These are phyloP conservation scores for Leptogaster cylindrica DNA, from an alignment of 2,888 invertebrate genomes.

Conservation along the genomic window DNA sequence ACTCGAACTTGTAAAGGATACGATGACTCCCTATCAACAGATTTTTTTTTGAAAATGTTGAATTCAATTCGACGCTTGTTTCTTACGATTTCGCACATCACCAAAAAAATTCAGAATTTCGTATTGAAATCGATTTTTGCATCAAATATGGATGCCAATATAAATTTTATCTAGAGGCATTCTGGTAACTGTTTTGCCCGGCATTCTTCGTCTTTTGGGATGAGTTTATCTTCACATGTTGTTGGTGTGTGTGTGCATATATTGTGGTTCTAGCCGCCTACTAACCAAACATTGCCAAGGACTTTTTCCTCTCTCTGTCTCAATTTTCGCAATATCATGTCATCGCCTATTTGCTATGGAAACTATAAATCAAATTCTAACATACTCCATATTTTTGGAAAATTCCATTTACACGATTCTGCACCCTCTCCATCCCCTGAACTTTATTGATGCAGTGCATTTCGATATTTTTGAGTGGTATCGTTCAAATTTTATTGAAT, in stretches of 20 bases:
- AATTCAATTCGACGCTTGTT: neutral
- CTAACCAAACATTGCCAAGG: conserved; percentile 3
- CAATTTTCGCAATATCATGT: conserved; percentile 32
- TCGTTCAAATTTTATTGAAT: too few species aligned
- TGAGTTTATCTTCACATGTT: too few species aligned
- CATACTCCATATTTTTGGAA: conserved; percentile 8
- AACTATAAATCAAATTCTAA: conserved; percentile 33
- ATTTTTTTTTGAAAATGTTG: neutral
- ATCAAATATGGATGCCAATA: conserved; percentile 26
- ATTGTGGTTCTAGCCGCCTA: conserved; percentile 8
- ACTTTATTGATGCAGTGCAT: neutral
- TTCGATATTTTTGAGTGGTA: neutral
- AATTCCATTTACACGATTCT: conserved; percentile 4
- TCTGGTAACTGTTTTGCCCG: too few species aligned
- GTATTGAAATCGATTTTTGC: conserved; percentile 15
- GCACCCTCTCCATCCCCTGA: neutral
- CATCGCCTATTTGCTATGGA: conserved; percentile 2
- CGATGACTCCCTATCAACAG: neutral
- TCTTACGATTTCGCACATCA: neutral
- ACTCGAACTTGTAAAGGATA: neutral
- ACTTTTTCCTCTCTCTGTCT: conserved; percentile 3
- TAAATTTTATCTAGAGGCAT: conserved; percentile 8
- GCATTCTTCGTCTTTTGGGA: too few species aligned
- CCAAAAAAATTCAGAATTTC: conserved; percentile 5
- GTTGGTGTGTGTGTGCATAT: too few species aligned